Percentiles rank a stretch among this genome's conserved stretches.
Conservation (phyloP, 2,888 invertebrate genomes). For the Theretra japonica region DNA sequence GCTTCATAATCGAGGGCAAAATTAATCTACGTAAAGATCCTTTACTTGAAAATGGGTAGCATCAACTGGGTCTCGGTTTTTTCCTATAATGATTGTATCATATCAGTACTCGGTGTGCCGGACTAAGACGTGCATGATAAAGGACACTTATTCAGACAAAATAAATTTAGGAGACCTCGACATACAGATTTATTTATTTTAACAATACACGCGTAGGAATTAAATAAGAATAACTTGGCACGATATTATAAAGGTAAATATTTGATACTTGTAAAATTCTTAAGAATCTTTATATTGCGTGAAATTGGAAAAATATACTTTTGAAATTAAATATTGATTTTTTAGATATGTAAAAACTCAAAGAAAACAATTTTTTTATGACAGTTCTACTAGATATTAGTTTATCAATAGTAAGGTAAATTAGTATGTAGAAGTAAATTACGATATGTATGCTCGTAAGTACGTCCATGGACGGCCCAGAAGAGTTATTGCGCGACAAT, state of each 20-base stretch:
- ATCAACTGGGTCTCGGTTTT: slow-evolving; percentile 59
- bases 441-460: slow-evolving; percentile 12
- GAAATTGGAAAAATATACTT: too few relatives aligned
- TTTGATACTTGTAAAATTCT: too few relatives aligned
- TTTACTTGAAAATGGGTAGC: slow-evolving; percentile 58
- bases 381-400: neutral
- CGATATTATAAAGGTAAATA: too few relatives aligned
- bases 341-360: too few relatives aligned
- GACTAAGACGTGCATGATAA: neutral
- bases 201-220: neutral
- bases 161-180: neutral
- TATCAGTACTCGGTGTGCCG: slow-evolving; percentile 28
- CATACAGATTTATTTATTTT: neutral
- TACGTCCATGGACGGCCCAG: slow-evolving; percentile 31
- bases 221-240: too few relatives aligned
- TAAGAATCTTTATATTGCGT: too few relatives aligned
- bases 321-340: too few relatives aligned
- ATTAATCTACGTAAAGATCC: slow-evolving; percentile 61
- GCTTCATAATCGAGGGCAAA: slow-evolving; percentile 59
- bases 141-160: slow-evolving; percentile 18
- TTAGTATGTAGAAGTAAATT: neutral
- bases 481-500: slow-evolving; percentile 39
- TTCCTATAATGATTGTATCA: slow-evolving; percentile 55
- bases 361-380: too few relatives aligned
- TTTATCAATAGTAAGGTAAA: neutral